Evolutionary conservation across 2,888 invertebrate genomes (phyloP).

Genomic region (Hoplodrina blanda): DNA sequence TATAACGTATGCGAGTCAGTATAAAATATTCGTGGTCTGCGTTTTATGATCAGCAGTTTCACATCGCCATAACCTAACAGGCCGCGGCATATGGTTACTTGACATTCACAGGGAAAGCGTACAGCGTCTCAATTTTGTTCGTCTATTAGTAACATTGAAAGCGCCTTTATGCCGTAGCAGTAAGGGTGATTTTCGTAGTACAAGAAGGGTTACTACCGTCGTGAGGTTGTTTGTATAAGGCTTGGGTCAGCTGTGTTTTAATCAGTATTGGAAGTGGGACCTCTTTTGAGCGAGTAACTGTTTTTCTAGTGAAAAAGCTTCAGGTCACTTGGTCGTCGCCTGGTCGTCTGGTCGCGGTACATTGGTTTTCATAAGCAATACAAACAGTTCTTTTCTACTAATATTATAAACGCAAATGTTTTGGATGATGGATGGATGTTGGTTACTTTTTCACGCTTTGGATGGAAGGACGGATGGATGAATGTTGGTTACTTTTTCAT

Average conservation of each 20-base stretch:
- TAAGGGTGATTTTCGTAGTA: neutral
- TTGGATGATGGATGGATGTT: no score
- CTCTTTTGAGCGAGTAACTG: constrained; percentile 8
- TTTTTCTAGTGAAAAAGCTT: neutral
- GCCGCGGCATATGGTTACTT: constrained; percentile 18
- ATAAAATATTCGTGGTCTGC: constrained; percentile 46
- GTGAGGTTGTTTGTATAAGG: neutral
- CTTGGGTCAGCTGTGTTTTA: constrained; percentile 4
- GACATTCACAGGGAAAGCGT: constrained; percentile 25
- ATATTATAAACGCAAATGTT: no score
- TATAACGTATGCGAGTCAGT: constrained; percentile 24
- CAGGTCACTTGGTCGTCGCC: neutral
- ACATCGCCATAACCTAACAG: constrained; percentile 23
- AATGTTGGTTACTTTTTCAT: no score
- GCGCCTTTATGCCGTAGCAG: neutral
- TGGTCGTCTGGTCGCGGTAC: neutral
- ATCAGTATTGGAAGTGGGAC: neutral
- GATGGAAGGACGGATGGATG: no score
- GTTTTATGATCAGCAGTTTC: constrained; percentile 31
- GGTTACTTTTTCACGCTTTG: no score
- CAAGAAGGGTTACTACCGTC: neutral
- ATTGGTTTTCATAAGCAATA: neutral
- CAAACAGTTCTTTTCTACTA: no score
- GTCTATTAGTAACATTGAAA: neutral
- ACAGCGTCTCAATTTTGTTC: constrained; percentile 18